Evolutionary conservation across 2,797 vertebrate species (phyloP).

Genomic region (Toxotes lorentzi): DNA sequence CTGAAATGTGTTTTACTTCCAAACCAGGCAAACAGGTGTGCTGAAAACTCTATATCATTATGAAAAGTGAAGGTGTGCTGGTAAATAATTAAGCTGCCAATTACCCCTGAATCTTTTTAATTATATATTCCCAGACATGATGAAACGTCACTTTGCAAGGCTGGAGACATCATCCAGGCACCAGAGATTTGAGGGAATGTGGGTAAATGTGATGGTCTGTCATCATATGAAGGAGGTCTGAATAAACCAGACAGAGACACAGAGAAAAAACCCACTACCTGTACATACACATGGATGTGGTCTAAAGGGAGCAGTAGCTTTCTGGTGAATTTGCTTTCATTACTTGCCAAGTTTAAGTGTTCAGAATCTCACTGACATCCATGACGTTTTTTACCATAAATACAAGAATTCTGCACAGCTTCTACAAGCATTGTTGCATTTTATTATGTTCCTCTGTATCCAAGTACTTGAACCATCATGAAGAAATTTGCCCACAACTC

Average conservation of each 20-base stretch:
- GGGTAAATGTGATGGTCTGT: constrained; percentile 26
- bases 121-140: constrained; percentile 25
- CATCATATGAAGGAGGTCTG: constrained; percentile 16
- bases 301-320: not conserved
- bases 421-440: too few species aligned
- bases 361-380: too few species aligned
- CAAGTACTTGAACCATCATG: constrained; percentile 2
- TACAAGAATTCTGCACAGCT: not conserved
- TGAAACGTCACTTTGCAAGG: constrained; percentile 26
- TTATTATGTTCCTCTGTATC: not conserved
- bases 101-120: constrained; percentile 25
- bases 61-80: not conserved
- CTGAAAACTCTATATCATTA: constrained; percentile 9
- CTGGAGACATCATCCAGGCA: constrained; percentile 24
- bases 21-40: not conserved
- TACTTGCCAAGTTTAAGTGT: too few species aligned
- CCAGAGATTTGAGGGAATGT: constrained; percentile 10
- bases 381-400: not conserved
- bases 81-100: constrained; percentile 42
- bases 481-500: not conserved
- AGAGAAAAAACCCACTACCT: not conserved
- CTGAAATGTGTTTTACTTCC: not conserved
- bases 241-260: constrained; percentile 5
- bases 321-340: too few species aligned
- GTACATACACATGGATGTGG: not conserved